Base-by-base conservation (phyloP, 2,797 vertebrate genomes). In the Margarornis squamiger region DNA sequence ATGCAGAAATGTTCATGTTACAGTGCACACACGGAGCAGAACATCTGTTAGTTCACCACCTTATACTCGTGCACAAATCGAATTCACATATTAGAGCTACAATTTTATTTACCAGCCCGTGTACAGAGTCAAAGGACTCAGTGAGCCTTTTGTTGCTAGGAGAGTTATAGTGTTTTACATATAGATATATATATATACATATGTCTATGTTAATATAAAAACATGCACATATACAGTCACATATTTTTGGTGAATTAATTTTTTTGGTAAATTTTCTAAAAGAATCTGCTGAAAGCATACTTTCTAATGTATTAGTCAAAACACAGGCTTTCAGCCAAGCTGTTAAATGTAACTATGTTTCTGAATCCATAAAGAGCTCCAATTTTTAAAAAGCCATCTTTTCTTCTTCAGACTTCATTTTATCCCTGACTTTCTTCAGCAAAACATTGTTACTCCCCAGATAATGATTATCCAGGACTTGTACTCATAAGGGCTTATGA, bases 171-270 rank as follows among this genome's bases (percentile, higher is more conserved):
- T 1, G 22, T 54, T 19, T 38, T 9, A 21, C 2, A 48, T 19
- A 34, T 5, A 46, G 17, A 39, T 10, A 36, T 36, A 34, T 1
- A 32, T 2, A 52, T 2, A 49, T 1, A 57, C 4, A 27, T 2
- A 41, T 8, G 8, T 4, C 8, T 17, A 10, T 13, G 45, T 5
- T 27, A 30, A 65, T 54, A 74, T 16, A 77, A 88, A 75, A 79
- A 22, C 17, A 78, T 1, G 4, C 3, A 36, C 5, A 17, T 12
- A 14, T 10, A 70, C 2, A n/a, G 23, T 11, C 81, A 76, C 12
- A 30, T 27, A 16, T 17, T 67, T 73, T 43, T 65, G 5, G 18
- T 54, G 13, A 71, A 61, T 5, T 45, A 14, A 14, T 34, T 29
- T 15, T 70, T 75, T 41, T 19, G 6, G 6, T 10, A 59, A 89